These are phyloP conservation scores for Drosophila kurseongensis DNA, from an alignment of 1,140 invertebrate species.

Conservation along the genomic window DNA sequence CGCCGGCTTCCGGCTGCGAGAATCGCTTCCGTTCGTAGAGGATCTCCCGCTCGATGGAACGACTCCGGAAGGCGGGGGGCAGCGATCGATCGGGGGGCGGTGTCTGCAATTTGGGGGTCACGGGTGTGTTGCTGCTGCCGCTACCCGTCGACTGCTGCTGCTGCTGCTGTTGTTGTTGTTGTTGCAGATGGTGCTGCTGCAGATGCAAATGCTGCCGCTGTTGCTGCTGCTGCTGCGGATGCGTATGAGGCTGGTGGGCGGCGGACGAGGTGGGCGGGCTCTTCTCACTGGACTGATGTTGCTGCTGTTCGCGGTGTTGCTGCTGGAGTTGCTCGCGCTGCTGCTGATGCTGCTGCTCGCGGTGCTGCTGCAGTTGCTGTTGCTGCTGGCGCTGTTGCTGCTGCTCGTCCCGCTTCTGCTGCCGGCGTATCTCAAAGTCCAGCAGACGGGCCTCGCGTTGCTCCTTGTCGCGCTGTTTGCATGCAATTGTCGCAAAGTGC, in stretches of 20 bases:
- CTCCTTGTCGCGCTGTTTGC: conserved; percentile 84
- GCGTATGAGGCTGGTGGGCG: conserved; percentile 51
- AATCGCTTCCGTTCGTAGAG: conserved; percentile 78
- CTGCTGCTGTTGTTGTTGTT: conserved; percentile 45
- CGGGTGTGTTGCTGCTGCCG: conserved; percentile 64
- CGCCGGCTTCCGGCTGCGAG: conserved; percentile 70
- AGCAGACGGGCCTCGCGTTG: conserved; percentile 83
- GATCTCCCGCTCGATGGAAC: conserved; percentile 79
- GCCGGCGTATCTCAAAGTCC: conserved; percentile 84
- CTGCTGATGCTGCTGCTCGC: conserved; percentile 63
- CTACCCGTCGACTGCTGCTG: conserved; percentile 56
- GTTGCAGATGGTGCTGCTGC: conserved; percentile 37
- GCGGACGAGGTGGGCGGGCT: conserved; percentile 56
- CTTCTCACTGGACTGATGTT: conserved; percentile 55
- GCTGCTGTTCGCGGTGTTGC: conserved; percentile 38
- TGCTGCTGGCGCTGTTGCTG: conserved; percentile 80
- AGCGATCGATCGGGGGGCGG: conserved; percentile 73
- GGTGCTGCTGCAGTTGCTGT: conserved; percentile 76
- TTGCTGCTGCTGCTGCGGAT: conserved; percentile 49
- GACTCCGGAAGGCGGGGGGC: conserved; percentile 80
- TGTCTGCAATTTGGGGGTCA: conserved; percentile 75
- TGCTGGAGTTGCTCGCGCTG: conserved; percentile 54
- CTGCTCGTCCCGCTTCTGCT: conserved; percentile 83
- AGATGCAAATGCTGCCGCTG: conserved; percentile 52
- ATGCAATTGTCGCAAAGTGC: conserved; percentile 83